Percentiles rank a stretch among this genome's conserved stretches.
Evolutionary conservation across 2,888 invertebrate genomes (phyloP).

Genomic region (Monochamus alternatus): DNA sequence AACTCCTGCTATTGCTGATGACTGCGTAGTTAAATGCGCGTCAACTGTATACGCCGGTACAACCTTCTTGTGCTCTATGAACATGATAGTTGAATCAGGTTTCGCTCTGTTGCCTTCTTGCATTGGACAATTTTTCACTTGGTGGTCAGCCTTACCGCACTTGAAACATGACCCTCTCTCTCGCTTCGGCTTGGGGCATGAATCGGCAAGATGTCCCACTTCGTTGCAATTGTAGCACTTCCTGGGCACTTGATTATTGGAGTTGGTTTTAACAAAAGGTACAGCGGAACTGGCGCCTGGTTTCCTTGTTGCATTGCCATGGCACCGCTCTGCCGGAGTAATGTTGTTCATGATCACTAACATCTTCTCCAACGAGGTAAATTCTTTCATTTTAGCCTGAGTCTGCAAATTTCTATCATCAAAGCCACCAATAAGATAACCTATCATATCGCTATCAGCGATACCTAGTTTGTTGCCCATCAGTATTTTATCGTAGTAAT

Average conservation of each 20-base stretch:
- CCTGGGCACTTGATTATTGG: too few relatives aligned
- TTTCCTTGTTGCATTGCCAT: too few relatives aligned
- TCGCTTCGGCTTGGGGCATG: too few relatives aligned
- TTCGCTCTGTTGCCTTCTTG: too few relatives aligned
- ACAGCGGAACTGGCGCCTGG: too few relatives aligned
- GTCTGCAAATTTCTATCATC: slow-evolving; percentile 37
- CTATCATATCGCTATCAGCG: slow-evolving; percentile 37
- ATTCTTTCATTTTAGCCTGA: slow-evolving; percentile 33
- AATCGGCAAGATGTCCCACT: too few relatives aligned
- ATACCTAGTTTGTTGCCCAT: slow-evolving; percentile 37
- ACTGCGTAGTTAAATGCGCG: not conserved
- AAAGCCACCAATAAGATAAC: slow-evolving; percentile 44
- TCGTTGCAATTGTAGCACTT: too few relatives aligned
- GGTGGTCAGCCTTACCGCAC: too few relatives aligned
- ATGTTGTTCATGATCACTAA: not conserved
- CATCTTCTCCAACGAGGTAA: not conserved
- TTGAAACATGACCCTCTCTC: too few relatives aligned
- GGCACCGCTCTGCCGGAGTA: not conserved
- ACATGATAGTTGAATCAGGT: not conserved
- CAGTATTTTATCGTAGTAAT: slow-evolving; percentile 43
- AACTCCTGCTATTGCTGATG: not conserved
- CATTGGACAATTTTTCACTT: too few relatives aligned
- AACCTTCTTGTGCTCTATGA: not conserved
- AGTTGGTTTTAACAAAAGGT: too few relatives aligned
- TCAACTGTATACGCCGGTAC: not conserved